Conservation (phyloP, 1,140 invertebrate species). For the Drosophila lacertosa region DNA sequence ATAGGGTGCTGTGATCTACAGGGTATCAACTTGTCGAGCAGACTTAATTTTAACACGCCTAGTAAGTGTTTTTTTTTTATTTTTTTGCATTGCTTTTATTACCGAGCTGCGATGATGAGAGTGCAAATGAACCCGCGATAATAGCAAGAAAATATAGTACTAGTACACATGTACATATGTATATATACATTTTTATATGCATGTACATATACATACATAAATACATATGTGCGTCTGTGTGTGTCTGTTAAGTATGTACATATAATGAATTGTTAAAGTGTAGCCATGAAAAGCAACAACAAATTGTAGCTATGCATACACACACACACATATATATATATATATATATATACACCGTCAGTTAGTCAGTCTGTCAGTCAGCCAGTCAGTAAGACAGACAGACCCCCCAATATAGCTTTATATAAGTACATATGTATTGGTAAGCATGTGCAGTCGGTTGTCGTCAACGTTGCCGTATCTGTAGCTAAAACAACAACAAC, state of each 20-base stretch:
- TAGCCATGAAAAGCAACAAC: constrained; percentile 42
- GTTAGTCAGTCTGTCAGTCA: too few species aligned
- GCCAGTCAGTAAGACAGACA: too few species aligned
- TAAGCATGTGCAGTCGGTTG: constrained; percentile 6
- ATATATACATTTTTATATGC: neutral
- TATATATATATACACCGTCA: too few species aligned
- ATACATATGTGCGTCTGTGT: too few species aligned
- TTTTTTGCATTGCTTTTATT: too few species aligned
- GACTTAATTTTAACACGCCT: too few species aligned
- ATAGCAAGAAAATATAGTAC: constrained; percentile 16
- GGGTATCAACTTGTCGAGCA: too few species aligned
- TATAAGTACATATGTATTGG: constrained; percentile 3
- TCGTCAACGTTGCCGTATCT: constrained; percentile 47
- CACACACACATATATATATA: too few species aligned
- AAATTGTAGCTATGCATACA: constrained; percentile 26
- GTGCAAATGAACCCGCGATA: constrained; percentile 22
- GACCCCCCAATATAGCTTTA: constrained; percentile 8
- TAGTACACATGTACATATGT: constrained; percentile 8
- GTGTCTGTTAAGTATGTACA: constrained; percentile 19
- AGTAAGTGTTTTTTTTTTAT: too few species aligned
- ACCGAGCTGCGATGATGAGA: constrained; percentile 1
- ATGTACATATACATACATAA: too few species aligned
- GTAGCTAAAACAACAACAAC: constrained; percentile 51
- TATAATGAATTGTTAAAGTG: constrained; percentile 52
- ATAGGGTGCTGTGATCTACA: too few species aligned